Conservation (phyloP, 1,140 invertebrate genomes). For the Saccostrea glomerata region DNA sequence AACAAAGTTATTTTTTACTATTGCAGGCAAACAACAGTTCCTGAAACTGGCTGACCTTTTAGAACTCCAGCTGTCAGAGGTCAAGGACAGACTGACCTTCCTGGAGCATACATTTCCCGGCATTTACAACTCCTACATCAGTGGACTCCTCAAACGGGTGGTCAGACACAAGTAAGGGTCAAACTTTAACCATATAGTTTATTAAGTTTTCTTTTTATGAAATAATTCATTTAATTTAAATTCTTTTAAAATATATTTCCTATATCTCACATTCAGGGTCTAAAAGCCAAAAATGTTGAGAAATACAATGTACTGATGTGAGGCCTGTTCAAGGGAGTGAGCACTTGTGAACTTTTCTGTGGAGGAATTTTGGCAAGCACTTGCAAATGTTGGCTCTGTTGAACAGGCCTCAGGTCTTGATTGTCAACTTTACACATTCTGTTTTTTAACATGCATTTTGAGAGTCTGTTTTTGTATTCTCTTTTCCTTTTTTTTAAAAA, state of each 20-base stretch:
- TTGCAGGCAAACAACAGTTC: constrained; percentile 79
- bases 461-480: neutral
- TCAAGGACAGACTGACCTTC: constrained; percentile 77
- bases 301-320: too few species aligned
- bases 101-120: constrained; percentile 73
- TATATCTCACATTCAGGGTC: too few species aligned
- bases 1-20: neutral
- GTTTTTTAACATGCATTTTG: neutral
- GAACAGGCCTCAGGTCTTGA: too few species aligned
- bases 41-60: constrained; percentile 80
- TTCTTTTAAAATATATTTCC: too few species aligned
- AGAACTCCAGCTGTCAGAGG: constrained; percentile 79
- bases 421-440: too few species aligned
- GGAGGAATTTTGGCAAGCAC: too few species aligned
- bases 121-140: constrained; percentile 77
- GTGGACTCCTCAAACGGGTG: constrained; percentile 71
- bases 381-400: too few species aligned
- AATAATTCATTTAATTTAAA: too few species aligned
- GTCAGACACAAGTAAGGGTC: constrained; percentile 78
- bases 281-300: too few species aligned
- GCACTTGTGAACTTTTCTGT: too few species aligned
- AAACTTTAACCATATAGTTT: neutral
- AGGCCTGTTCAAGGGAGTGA: too few species aligned
- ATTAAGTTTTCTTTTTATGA: too few species aligned
- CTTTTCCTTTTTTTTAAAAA: neutral